These are phyloP conservation scores for Zoroaster sp. DNA, from an alignment of 53 echinoderm and acorn worm genomes.

Conservation along the genomic window DNA sequence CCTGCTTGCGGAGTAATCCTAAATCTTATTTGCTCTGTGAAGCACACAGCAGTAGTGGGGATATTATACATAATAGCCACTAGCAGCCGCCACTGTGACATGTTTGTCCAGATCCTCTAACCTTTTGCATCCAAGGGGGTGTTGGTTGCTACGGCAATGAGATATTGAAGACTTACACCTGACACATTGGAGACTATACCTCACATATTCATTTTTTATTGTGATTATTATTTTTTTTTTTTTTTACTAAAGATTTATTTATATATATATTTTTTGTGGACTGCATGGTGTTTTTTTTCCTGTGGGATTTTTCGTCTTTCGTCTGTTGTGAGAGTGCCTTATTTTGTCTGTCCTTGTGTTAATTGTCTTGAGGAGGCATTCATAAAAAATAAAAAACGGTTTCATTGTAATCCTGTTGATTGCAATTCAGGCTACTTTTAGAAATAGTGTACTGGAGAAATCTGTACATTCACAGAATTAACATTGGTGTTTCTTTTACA, in stretches of 20 bases:
- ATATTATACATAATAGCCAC: conserved; percentile 15
- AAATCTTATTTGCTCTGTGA: conserved; percentile 25
- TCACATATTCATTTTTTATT: neutral
- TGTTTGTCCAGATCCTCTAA: conserved; percentile 18
- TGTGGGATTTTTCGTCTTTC: conserved; percentile 6
- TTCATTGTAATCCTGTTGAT: neutral
- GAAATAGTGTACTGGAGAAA: neutral
- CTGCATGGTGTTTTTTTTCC: conserved; percentile 10
- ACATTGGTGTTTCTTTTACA: no score
- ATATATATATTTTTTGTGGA: neutral
- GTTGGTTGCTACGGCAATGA: conserved; percentile 38
- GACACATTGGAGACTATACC: neutral
- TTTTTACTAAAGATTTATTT: neutral
- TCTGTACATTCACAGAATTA: neutral
- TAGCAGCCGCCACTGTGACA: conserved; percentile 39
- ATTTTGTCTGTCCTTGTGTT: conserved; percentile 23
- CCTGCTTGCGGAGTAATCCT: conserved; percentile 27
- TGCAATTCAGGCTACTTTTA: neutral
- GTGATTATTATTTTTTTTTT: no score
- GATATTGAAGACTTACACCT: conserved; percentile 47
- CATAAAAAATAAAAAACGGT: neutral
- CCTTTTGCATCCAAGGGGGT: conserved; percentile 41
- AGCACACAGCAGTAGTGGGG: conserved; percentile 5
- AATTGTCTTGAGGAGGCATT: conserved; percentile 2
- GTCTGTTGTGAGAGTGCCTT: neutral